Evolutionary conservation across 2,113 vertebrate genomes (phyloP).

Genomic region (Cheirogaleus medius): DNA sequence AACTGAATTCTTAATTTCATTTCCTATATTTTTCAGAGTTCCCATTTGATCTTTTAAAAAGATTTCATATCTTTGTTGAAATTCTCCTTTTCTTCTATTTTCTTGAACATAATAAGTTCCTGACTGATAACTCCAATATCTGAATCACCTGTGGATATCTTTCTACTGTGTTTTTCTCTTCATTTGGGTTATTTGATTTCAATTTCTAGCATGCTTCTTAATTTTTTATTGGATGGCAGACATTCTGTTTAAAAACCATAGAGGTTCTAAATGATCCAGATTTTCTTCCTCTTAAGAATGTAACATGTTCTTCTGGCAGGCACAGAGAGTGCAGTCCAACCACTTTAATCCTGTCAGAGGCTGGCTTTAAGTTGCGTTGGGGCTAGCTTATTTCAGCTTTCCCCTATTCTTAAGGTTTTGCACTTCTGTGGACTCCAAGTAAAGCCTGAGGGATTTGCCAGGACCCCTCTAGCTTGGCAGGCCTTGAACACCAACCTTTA

Average conservation of each 20-base stretch:
- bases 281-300: neutral
- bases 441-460: neutral
- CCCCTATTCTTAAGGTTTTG: neutral
- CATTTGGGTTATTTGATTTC: neutral
- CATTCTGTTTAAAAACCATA: neutral
- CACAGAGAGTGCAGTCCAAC: neutral
- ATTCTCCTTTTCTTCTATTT: slow-evolving; percentile 3
- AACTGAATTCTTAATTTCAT: neutral
- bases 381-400: neutral
- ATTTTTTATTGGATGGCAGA: neutral
- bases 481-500: neutral
- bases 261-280: neutral
- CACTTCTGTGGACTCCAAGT: neutral
- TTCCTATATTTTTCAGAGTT: slow-evolving; percentile 7
- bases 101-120: neutral
- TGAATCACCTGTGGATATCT: neutral
- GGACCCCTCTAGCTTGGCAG: neutral
- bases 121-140: neutral
- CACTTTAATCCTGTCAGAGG: neutral
- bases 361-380: neutral
- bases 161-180: neutral
- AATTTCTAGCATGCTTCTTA: neutral
- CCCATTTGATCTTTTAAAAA: neutral
- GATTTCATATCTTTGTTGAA: neutral
- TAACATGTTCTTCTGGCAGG: neutral